Conservation (phyloP, 1,140 invertebrate species). For the Wasmannia auropunctata region DNA sequence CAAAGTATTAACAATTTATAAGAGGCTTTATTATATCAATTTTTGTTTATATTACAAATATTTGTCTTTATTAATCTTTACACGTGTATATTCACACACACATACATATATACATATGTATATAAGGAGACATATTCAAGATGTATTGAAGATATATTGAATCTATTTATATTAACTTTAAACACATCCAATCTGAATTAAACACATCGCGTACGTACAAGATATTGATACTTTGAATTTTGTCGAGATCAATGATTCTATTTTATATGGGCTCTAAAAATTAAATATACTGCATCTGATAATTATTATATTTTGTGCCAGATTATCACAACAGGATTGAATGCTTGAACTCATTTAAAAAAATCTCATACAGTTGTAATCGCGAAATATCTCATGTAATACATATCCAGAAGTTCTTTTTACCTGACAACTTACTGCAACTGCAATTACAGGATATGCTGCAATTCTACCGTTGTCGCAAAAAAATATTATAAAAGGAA, state of each 20-base stretch:
- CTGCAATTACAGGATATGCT: slow-evolving; percentile 14
- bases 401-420: neutral
- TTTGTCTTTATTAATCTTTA: neutral
- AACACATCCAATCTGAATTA: neutral
- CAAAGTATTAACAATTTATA: neutral
- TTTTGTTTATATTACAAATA: neutral
- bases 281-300: neutral
- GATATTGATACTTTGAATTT: neutral
- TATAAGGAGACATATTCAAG: neutral
- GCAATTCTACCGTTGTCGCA: neutral
- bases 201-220: neutral
- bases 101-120: too few relatives aligned
- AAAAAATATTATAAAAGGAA: slow-evolving; percentile 33
- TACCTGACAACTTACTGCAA: neutral
- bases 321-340: neutral
- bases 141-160: neutral
- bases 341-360: neutral
- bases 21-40: neutral
- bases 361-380: neutral
- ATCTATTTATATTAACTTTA: neutral
- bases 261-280: neutral
- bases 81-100: neutral
- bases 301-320: neutral
- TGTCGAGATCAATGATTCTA: neutral
- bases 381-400: neutral